phyloP scores from a whole-genome alignment of 2,888 invertebrate species.

The Polietes domitor region DNA sequence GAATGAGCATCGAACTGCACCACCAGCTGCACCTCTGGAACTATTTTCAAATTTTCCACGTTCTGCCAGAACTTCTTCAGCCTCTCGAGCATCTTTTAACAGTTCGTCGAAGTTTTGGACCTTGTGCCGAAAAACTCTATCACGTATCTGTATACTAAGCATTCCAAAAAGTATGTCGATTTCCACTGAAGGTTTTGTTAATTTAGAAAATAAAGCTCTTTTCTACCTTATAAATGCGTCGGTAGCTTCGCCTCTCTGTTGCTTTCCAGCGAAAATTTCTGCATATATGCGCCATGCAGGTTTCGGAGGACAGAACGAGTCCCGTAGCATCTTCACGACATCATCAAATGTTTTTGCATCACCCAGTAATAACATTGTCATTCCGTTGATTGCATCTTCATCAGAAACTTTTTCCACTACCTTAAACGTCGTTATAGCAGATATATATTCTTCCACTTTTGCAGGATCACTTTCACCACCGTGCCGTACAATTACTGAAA shows the following conservation, averaged over 20 bases:
- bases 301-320: constrained; percentile 24
- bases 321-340: too few species aligned
- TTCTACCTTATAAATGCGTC: constrained; percentile 33
- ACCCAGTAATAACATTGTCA: not conserved
- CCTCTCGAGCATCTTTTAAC: not conserved
- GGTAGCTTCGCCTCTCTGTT: constrained; percentile 32
- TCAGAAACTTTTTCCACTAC: too few species aligned
- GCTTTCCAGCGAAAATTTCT: not conserved
- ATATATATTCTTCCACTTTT: not conserved
- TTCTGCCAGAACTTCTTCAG: not conserved
- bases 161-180: constrained; percentile 44
- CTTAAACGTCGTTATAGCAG: not conserved
- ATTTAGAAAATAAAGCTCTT: constrained; percentile 3
- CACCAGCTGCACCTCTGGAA: not conserved
- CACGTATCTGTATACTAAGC: constrained; percentile 23
- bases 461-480: not conserved
- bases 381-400: too few species aligned
- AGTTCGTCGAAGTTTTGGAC: not conserved
- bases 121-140: constrained; percentile 22
- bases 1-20: not conserved
- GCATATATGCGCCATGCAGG: constrained; percentile 39
- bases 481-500: not conserved
- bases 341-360: not conserved
- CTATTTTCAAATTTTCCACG: not conserved
- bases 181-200: constrained; percentile 26